Conservation (phyloP, 2,888 invertebrate species). For the Chymomyza procnemis region DNA sequence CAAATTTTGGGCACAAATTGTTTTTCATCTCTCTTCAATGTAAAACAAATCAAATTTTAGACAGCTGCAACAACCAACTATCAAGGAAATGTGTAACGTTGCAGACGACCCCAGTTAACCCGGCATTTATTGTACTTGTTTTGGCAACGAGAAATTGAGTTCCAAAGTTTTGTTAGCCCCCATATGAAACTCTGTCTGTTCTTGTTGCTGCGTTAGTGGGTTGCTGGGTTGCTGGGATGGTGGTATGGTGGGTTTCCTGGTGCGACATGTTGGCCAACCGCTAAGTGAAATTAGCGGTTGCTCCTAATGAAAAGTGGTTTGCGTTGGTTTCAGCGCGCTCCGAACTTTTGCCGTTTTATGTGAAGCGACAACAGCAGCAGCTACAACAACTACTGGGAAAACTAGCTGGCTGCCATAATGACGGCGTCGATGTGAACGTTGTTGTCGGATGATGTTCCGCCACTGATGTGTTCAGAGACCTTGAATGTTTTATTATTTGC, state of each 20-base stretch:
- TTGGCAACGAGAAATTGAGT: constrained; percentile 8
- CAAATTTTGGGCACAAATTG: constrained; percentile 44
- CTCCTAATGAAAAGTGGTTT: constrained; percentile 70
- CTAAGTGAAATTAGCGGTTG: constrained; percentile 73
- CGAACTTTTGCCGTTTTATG: constrained; percentile 19
- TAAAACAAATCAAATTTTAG: constrained; percentile 24
- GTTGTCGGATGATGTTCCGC: background rate
- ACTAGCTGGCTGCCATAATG: constrained; percentile 8
- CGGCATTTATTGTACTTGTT: constrained; percentile 5
- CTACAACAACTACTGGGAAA: background rate
- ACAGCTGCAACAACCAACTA: background rate
- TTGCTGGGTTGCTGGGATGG: too few relatives aligned
- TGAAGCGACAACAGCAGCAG: background rate
- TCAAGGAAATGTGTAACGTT: background rate
- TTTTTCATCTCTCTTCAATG: constrained; percentile 45
- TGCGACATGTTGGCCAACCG: constrained; percentile 61
- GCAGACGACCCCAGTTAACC: background rate
- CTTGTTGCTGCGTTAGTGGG: background rate
- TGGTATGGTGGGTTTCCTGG: background rate
- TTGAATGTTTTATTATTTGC: constrained; percentile 16
- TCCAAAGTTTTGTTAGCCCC: background rate
- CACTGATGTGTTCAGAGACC: constrained; percentile 11
- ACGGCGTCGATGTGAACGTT: background rate
- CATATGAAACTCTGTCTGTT: background rate
- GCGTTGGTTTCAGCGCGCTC: constrained; percentile 5